Conservation (phyloP, 2,888 invertebrate species). For the Acrobasis repandana region DNA sequence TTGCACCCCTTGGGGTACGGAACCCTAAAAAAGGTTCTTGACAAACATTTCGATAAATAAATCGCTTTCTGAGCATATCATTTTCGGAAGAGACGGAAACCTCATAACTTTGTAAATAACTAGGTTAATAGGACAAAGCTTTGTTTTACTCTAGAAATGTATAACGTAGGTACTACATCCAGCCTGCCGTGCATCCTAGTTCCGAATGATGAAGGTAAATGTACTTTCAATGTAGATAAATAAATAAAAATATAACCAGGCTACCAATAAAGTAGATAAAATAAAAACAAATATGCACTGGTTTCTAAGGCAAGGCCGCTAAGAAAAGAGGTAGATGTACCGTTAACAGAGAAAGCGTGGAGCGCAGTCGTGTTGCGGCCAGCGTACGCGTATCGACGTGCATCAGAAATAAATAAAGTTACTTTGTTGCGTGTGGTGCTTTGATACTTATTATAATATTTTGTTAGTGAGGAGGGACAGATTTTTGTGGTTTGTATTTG, state of each 20-base stretch:
- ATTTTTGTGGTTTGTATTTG: constrained; percentile 2
- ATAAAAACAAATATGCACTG: constrained; percentile 35
- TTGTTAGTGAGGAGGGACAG: not conserved
- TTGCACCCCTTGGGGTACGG: no score
- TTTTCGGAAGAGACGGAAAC: no score
- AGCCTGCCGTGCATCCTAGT: no score
- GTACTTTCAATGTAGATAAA: not conserved
- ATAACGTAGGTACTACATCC: no score
- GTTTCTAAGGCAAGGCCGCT: constrained; percentile 35
- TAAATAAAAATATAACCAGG: not conserved
- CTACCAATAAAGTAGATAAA: constrained; percentile 6
- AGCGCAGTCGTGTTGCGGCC: constrained; percentile 32
- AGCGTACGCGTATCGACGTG: constrained; percentile 8
- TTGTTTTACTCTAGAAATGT: no score
- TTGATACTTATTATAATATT: not conserved
- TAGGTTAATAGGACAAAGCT: no score
- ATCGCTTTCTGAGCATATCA: no score
- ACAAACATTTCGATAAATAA: no score
- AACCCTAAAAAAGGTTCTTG: no score
- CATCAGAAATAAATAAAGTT: no score
- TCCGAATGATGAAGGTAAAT: no score
- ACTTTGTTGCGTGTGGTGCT: constrained; percentile 1
- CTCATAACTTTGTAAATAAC: no score
- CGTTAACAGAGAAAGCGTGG: constrained; percentile 72
- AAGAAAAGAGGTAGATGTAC: constrained; percentile 50